Conservation (phyloP, 2,797 vertebrate genomes). For the Propithecus deckenii region DNA sequence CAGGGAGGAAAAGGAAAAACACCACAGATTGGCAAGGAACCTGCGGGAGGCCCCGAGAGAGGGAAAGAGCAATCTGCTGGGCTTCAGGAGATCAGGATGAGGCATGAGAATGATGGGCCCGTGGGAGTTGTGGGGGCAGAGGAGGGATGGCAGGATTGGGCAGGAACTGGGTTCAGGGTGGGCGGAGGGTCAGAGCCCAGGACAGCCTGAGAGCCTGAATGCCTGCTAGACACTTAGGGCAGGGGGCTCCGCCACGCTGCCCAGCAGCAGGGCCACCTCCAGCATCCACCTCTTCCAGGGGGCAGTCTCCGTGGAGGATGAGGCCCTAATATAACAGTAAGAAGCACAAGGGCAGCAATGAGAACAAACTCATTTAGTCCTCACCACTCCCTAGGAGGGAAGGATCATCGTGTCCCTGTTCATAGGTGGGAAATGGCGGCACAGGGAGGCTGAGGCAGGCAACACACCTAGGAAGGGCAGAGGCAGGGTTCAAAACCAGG, state of each 20-base stretch:
- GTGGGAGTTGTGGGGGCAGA: not conserved
- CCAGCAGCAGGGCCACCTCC: accelerated
- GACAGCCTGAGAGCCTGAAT: not conserved
- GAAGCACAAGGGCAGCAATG: not conserved
- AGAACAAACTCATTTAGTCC: accelerated
- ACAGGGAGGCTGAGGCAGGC: no score
- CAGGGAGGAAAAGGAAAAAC: not conserved
- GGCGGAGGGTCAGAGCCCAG: not conserved
- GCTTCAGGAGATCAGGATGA: not conserved
- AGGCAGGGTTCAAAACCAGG: not conserved
- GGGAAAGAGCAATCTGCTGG: not conserved
- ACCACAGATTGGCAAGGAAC: not conserved
- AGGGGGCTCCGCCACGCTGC: not conserved
- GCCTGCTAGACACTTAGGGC: no score
- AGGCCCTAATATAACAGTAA: not conserved
- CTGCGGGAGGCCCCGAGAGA: not conserved
- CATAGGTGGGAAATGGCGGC: not conserved
- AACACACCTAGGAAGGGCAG: not conserved
- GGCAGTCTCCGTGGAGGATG: not conserved
- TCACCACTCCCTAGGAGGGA: accelerated
- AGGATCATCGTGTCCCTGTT: not conserved
- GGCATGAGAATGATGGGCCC: accelerated
- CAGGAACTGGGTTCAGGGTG: not conserved
- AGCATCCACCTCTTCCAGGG: accelerated
- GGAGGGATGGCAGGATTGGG: not conserved